Evolutionary conservation across 1,140 invertebrate species (phyloP), one percentile per base, ranked within the genome.

Genomic region (Zaprionus capensis): DNA sequence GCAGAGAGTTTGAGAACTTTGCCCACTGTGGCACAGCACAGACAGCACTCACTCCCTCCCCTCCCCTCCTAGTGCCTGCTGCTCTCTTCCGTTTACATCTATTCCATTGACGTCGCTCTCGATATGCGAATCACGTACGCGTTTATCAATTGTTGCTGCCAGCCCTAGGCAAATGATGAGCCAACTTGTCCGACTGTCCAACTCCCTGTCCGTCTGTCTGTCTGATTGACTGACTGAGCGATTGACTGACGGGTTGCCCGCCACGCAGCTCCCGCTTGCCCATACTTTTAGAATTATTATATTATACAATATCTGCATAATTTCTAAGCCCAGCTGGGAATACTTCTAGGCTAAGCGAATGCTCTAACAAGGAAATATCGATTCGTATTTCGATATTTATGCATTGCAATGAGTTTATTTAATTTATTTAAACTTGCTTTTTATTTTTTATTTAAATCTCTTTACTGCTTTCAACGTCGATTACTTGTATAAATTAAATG

Each of bases 61-160:
- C 3, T 14, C 15, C 9, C 26, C 20, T 12, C 11, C 24, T 46
- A 34, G 66, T 9, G 7, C 9, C 9, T 22, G 44, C 64, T 62
- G 1, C 44, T 17, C 17, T 55, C 71, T 62, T 62, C 71, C 80
- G 67, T 55, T 76, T 68, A 74, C 81, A 66, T 72, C 72, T 44
- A 80, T 66, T 82, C 76, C 76, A 83, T 83, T 83, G 73, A 57
- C 74, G 69, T 38, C 28, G 24, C 66, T 28, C 70, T 84, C 74
- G 46, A 62, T 61, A 83, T 83, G 70, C 81, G 64, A 56, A 71
- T 84, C 84, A 88, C 84, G 84, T 88, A 77, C 84, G 77, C 78
- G 71, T 78, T 73, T 88, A 88, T 88, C 84, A 88, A 88, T 88
- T 87, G 84, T 88, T 88, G 82, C 78, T 88, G 78, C 71, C 82